phyloP scores from a whole-genome alignment of 2,888 invertebrate species.

The Leptogaster cylindrica region DNA sequence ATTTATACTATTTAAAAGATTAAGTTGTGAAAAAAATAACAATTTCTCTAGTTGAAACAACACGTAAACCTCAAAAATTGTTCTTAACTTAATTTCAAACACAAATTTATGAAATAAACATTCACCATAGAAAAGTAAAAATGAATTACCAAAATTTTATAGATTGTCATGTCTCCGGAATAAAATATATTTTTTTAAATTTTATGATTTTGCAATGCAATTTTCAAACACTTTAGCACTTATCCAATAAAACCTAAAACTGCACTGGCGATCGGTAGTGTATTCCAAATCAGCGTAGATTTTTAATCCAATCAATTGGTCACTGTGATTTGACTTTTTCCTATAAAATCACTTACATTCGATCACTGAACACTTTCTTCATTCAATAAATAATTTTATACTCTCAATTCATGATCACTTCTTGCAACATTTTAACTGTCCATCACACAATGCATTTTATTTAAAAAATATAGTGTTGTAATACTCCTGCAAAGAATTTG shows the following conservation, averaged over 20 bases:
- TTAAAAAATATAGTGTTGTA: constrained; percentile 8
- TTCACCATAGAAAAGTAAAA: too few species aligned
- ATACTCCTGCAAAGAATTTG: constrained; percentile 8
- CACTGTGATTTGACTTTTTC: constrained; percentile 12
- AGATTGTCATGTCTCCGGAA: constrained; percentile 58
- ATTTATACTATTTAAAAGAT: neutral
- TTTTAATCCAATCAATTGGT: constrained; percentile 27
- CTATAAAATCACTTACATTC: constrained; percentile 17
- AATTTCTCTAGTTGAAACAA: constrained; percentile 18
- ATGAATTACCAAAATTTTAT: constrained; percentile 54
- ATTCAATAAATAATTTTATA: neutral
- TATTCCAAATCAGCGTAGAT: constrained; percentile 23
- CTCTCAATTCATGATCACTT: constrained; percentile 29
- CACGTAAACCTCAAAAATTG: neutral
- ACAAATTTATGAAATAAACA: too few species aligned
- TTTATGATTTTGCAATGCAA: too few species aligned
- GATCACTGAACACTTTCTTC: neutral
- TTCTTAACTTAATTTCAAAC: too few species aligned
- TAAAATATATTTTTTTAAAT: constrained; percentile 45
- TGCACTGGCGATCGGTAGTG: constrained; percentile 5
- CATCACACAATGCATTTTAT: constrained; percentile 23
- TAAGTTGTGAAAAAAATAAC: neutral
- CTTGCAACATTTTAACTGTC: constrained; percentile 26
- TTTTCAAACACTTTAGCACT: constrained; percentile 30
- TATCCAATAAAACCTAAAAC: constrained; percentile 26